These are phyloP conservation scores for Eleutherodactylus coqui DNA, from an alignment of 2,797 vertebrate species.

Conservation along the genomic window DNA sequence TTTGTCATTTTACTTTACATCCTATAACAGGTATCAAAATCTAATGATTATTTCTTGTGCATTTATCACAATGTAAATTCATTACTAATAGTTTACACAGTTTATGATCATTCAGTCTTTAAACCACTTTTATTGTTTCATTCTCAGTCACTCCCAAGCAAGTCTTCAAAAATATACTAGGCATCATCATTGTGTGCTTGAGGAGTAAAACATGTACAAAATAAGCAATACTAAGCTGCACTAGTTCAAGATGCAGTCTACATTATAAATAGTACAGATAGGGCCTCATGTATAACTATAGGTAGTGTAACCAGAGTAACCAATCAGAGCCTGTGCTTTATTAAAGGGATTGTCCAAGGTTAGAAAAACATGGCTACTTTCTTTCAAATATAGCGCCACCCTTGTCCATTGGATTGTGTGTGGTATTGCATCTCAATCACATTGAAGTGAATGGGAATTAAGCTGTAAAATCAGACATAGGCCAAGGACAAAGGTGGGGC, in stretches of 20 bases:
- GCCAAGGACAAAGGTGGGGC: too few species aligned
- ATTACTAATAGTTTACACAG: constrained; percentile 41
- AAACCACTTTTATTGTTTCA: constrained; percentile 32
- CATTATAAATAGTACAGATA: not conserved
- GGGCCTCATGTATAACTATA: not conserved
- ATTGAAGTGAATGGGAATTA: too few species aligned
- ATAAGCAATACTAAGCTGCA: not conserved
- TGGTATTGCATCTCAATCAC: too few species aligned
- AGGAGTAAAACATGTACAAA: not conserved
- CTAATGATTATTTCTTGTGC: constrained; percentile 44
- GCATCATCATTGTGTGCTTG: not conserved
- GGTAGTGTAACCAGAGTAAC: constrained; percentile 2
- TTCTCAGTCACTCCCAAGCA: constrained; percentile 17
- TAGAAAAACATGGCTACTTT: too few species aligned
- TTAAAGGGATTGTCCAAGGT: too few species aligned
- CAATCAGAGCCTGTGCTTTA: not conserved
- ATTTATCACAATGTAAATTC: constrained; percentile 43
- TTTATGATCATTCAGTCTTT: constrained; percentile 39
- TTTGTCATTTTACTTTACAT: constrained; percentile 53
- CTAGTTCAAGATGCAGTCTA: not conserved
- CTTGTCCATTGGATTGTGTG: too few species aligned
- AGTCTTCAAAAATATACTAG: not conserved
- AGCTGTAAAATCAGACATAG: too few species aligned
- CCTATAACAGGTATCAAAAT: constrained; percentile 55
- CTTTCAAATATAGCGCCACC: too few species aligned